Conservation (phyloP, 2,797 vertebrate genomes). For the Pangasius krempfi region DNA sequence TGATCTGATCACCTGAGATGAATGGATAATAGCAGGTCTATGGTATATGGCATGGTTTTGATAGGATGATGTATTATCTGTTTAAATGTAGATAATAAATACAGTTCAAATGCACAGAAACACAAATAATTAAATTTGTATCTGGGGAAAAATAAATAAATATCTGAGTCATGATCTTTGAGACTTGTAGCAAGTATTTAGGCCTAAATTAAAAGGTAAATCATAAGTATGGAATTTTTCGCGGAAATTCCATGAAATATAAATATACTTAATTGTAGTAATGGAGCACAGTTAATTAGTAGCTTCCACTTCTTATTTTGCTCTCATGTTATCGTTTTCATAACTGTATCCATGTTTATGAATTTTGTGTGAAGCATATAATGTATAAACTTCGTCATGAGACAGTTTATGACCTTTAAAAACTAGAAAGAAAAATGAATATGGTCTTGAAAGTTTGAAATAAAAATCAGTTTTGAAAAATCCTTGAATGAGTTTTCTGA, state of each 20-base stretch:
- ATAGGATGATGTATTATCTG: neutral
- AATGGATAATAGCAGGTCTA: neutral
- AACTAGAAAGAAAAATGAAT: neutral
- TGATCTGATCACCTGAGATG: neutral
- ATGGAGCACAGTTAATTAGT: neutral
- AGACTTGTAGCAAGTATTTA: neutral
- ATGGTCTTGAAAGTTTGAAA: neutral
- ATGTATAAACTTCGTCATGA: neutral
- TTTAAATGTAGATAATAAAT: neutral
- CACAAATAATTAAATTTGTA: neutral
- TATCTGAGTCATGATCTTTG: neutral
- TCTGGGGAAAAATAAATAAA: neutral
- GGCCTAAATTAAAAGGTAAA: neutral
- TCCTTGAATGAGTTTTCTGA: neutral
- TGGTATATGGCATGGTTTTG: neutral
- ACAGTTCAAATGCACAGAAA: neutral
- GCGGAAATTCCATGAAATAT: neutral
- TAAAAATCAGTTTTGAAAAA: neutral
- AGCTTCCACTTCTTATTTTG: neutral
- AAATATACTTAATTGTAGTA: neutral
- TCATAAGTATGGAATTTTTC: neutral
- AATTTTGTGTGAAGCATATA: neutral
- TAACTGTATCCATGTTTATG: neutral
- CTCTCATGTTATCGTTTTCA: neutral
- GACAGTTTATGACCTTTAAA: neutral